These are phyloP conservation scores for Gambelia wislizenii DNA, from an alignment of 2,797 vertebrate species.

Conservation along the genomic window DNA sequence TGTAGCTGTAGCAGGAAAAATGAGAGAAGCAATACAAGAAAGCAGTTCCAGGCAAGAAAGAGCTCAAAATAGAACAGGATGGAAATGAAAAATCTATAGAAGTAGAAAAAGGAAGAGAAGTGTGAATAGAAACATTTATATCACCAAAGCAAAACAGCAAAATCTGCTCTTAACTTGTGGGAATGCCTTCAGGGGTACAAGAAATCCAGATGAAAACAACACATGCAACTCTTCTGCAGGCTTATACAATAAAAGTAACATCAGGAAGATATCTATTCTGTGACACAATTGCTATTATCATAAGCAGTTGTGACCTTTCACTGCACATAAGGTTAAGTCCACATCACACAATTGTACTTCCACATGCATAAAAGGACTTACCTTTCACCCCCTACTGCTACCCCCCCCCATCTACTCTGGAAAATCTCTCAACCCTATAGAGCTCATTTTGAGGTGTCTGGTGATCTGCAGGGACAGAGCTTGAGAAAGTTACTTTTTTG, in stretches of 20 bases:
- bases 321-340: not conserved
- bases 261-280: not conserved
- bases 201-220: not conserved
- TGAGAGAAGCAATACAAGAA: not conserved
- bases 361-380: too few species aligned
- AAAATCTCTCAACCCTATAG: too few species aligned
- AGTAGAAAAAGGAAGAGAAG: not conserved
- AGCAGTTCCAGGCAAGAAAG: not conserved
- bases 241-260: constrained; percentile 19
- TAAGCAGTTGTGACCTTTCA: not conserved
- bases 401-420: too few species aligned
- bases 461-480: too few species aligned
- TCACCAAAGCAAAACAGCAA: not conserved
- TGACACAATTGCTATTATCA: constrained; percentile 16
- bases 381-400: too few species aligned
- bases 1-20: not conserved
- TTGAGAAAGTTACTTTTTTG: too few species aligned
- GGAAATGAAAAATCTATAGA: not conserved
- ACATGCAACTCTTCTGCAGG: not conserved
- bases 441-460: too few species aligned
- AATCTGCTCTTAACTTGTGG: not conserved
- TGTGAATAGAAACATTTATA: not conserved
- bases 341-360: too few species aligned
- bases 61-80: not conserved
- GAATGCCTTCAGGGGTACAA: constrained; percentile 16